Evolutionary conservation across 2,888 invertebrate species (phyloP).

Genomic region (Polietes domitor): DNA sequence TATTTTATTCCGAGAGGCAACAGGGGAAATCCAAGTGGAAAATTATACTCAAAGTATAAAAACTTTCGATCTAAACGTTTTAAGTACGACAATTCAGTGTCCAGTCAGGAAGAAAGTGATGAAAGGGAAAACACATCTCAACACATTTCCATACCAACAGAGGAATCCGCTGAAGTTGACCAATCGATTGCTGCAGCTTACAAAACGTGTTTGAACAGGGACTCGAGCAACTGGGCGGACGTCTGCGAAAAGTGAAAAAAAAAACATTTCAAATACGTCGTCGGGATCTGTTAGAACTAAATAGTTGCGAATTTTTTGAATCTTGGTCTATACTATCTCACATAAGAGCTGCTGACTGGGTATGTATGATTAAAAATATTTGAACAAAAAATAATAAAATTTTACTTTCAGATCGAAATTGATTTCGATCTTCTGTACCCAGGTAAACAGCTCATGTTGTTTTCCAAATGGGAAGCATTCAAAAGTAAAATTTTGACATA

Average conservation of each 20-base stretch:
- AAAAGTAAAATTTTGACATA: no score
- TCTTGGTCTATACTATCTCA: conserved; percentile 50
- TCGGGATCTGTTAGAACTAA: conserved; percentile 2
- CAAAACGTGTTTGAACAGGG: conserved; percentile 36
- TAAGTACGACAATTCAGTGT: no score
- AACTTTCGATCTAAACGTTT: conserved; percentile 38
- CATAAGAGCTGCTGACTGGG: no score
- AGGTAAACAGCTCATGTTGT: no score
- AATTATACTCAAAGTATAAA: conserved; percentile 19
- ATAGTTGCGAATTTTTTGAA: conserved; percentile 35
- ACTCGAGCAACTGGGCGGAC: conserved; percentile 56
- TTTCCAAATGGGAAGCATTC: no score
- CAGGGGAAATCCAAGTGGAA: conserved; percentile 5
- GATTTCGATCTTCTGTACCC: no score
- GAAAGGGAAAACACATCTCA: conserved; percentile 15
- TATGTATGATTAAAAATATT: no score
- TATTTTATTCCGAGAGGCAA: conserved; percentile 25
- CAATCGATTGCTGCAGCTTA: conserved; percentile 30
- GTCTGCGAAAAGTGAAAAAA: conserved; percentile 59
- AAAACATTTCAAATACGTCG: conserved; percentile 54
- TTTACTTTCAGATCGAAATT: no score
- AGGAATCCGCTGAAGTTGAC: conserved; percentile 36
- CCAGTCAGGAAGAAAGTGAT: background rate
- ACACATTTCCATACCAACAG: conserved; percentile 20
- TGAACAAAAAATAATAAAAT: no score